phyloP scores from a whole-genome alignment of 2,113 vertebrate genomes.

The Phylloscopus whistleri region DNA sequence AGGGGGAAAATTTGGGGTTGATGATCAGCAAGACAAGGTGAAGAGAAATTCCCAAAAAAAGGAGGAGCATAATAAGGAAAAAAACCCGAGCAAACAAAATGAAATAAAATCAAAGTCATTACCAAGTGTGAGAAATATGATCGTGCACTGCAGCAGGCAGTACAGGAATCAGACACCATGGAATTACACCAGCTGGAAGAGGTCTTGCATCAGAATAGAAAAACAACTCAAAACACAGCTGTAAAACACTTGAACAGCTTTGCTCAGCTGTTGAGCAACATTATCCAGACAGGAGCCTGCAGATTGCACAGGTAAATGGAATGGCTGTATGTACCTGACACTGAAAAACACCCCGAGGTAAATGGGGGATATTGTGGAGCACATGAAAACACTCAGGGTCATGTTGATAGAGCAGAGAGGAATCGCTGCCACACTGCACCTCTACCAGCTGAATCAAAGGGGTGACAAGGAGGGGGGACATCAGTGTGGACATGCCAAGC shows the following conservation, averaged over 20 bases:
- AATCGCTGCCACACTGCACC: fast-evolving
- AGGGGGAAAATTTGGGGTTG: not conserved
- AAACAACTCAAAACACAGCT: not conserved
- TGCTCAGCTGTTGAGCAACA: not conserved
- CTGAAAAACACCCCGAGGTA: not conserved
- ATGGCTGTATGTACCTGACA: fast-evolving
- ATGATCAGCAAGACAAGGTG: not conserved
- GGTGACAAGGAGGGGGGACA: not conserved
- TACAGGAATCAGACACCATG: not conserved
- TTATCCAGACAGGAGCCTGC: not conserved
- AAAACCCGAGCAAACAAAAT: not conserved
- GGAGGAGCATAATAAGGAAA: not conserved
- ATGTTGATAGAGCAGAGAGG: fast-evolving
- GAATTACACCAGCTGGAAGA: not conserved
- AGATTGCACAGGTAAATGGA: not conserved
- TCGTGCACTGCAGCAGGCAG: not conserved
- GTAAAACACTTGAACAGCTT: not conserved
- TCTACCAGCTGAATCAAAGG: not conserved
- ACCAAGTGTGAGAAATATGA: not conserved
- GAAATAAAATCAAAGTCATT: not conserved
- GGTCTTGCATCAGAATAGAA: slow-evolving; percentile 3
- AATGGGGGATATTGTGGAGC: too few relatives aligned
- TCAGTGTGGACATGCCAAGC: not conserved
- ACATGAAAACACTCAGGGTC: not conserved
- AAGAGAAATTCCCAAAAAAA: not conserved